Evolutionary conservation across 2,113 vertebrate species (phyloP).

Genomic region (Thunnus maccoyii): DNA sequence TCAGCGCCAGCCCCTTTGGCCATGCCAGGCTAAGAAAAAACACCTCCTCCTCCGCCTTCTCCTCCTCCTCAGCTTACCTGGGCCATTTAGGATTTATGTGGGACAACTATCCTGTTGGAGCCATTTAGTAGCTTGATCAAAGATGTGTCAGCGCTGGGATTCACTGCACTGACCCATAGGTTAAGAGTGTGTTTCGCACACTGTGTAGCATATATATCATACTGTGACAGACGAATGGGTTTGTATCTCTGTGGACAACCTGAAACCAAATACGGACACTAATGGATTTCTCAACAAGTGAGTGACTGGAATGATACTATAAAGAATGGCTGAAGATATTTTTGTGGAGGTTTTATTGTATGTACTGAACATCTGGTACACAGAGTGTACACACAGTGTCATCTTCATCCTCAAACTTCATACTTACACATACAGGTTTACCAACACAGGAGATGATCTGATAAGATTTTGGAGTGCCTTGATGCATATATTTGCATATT

Average conservation of each 20-base stretch:
- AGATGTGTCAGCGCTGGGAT: conserved; percentile 68
- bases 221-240: conserved; percentile 55
- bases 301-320: conserved; percentile 23
- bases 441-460: conserved; percentile 11
- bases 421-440: conserved; percentile 9
- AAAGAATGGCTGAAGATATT: conserved; percentile 28
- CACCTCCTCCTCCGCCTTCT: neutral
- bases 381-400: neutral
- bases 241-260: conserved; percentile 48
- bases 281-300: conserved; percentile 49
- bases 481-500: conserved; percentile 24
- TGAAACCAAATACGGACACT: conserved; percentile 41
- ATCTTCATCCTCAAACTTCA: neutral
- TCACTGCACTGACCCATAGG: conserved; percentile 65
- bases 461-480: neutral
- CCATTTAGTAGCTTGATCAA: conserved; percentile 73
- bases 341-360: conserved; percentile 27
- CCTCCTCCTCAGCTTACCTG: conserved; percentile 37
- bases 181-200: conserved; percentile 61
- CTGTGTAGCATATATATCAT: conserved; percentile 64
- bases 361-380: neutral
- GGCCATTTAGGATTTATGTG: conserved; percentile 64
- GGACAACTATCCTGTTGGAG: conserved; percentile 53
- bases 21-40: conserved; percentile 25
- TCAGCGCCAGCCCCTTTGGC: conserved; percentile 49